Base-by-base conservation (phyloP, 2,888 invertebrate genomes). In the Selenia dentaria region DNA sequence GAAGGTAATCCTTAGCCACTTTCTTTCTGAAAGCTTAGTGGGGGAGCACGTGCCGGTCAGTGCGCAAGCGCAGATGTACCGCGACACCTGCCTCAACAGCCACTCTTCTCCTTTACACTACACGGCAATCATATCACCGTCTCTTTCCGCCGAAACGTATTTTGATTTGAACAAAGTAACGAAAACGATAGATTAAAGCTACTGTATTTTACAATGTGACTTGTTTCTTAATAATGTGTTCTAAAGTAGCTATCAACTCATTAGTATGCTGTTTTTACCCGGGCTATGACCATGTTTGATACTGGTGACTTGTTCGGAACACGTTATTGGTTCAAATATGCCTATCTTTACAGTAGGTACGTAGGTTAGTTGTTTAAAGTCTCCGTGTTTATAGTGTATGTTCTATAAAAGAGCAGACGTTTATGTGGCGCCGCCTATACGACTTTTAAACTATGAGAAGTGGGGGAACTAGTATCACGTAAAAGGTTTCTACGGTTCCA, bases 11-110 rank as follows among this genome's bases (percentile, higher is more conserved):
- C 57, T 57, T 58, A 61, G 52, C 24, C 57, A 61, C 63, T 70
- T 69, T 64, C 59, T 24, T 18, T 48, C 67, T 72, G 74, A 78
- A 79, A 79, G 64, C 64, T 73, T 64, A 64, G 67, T 62, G 55
- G 60, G 58, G 72, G 67, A 74, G 85, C 89, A 85, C 89, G 89
- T 86, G 89, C 88, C 79, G 75, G 74, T 71, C 79, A 79, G 68
- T 75, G 74, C 76, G 74, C 71, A 74, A 66, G 78, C 87, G 89
- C 89, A 90, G 89, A 88, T 90, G 89, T 86, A 73, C 71, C 64
- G 70, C 61, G 77, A 86, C 89, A 89, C 89, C 89, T 89, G 88
- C 85, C 79, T 69, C 74, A 66, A 79, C 62, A 66, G 54, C 62
- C 63, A 52, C 54, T 66, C 61, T 57, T 83, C 85, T 73, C 77